phyloP scores from a whole-genome alignment of 1,140 invertebrate species.

The Berghia stephanieae region DNA sequence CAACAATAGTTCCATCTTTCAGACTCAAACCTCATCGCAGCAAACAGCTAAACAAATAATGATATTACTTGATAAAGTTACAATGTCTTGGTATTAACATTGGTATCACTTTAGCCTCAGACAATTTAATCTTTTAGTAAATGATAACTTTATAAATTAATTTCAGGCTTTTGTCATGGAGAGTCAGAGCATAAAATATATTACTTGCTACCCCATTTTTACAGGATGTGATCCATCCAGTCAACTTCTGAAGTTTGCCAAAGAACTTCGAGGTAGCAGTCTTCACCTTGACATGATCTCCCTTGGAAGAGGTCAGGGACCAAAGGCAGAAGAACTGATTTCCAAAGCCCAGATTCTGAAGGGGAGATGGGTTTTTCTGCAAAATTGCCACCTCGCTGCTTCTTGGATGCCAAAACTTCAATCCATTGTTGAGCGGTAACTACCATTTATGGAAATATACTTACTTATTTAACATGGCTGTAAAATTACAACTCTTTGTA shows the following conservation, averaged over 20 bases:
- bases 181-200: background rate
- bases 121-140: background rate
- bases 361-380: constrained; percentile 73
- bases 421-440: constrained; percentile 63
- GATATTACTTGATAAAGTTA: no score
- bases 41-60: no score
- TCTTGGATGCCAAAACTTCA: constrained; percentile 66
- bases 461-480: no score
- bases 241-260: constrained; percentile 64
- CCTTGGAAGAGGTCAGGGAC: constrained; percentile 65
- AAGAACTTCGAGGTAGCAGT: constrained; percentile 61
- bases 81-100: no score
- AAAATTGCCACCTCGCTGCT: constrained; percentile 65
- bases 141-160: background rate
- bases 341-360: constrained; percentile 65
- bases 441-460: no score
- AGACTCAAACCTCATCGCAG: no score
- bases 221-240: constrained; percentile 63
- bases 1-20: no score
- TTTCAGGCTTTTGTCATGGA: no score
- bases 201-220: background rate
- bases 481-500: no score
- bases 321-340: constrained; percentile 65
- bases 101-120: background rate
- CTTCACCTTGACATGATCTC: constrained; percentile 67